Evolutionary conservation across 2,888 invertebrate species (phyloP).

Genomic region (Stegophylla sp.): DNA sequence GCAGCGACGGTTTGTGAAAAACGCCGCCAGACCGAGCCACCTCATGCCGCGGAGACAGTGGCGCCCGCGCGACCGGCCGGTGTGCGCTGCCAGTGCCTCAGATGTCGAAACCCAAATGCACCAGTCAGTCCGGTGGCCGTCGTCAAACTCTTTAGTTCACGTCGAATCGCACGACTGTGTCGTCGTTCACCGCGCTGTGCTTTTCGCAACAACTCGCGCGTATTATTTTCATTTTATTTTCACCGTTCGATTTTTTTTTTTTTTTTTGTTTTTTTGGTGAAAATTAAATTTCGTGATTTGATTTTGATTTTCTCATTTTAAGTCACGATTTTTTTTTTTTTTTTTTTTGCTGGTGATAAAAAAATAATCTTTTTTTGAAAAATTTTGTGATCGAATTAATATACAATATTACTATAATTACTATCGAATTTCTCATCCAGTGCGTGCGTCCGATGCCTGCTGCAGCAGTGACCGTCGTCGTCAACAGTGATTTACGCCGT

Average conservation of each 20-base stretch:
- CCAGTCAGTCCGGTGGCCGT: slow-evolving; percentile 43
- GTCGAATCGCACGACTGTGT: slow-evolving; percentile 4
- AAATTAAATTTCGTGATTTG: not conserved
- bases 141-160: slow-evolving; percentile 26
- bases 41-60: not conserved
- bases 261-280: not conserved
- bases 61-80: slow-evolving; percentile 16
- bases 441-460: not conserved
- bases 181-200: slow-evolving; percentile 1
- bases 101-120: not conserved
- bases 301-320: too few species aligned
- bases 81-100: too few species aligned
- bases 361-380: not conserved
- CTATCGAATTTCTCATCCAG: too few species aligned
- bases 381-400: not conserved
- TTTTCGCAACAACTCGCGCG: not conserved
- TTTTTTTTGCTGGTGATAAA: not conserved
- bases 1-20: not conserved
- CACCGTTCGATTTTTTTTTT: not conserved
- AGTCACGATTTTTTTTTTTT: slow-evolving; percentile 6
- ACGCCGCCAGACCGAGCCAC: slow-evolving; percentile 11
- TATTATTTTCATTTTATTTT: slow-evolving; percentile 1
- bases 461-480: not conserved
- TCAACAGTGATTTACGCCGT: not conserved
- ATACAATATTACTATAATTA: too few species aligned